Evolutionary conservation across 1,140 invertebrate species (phyloP).

Genomic region (Phortica variegata): DNA sequence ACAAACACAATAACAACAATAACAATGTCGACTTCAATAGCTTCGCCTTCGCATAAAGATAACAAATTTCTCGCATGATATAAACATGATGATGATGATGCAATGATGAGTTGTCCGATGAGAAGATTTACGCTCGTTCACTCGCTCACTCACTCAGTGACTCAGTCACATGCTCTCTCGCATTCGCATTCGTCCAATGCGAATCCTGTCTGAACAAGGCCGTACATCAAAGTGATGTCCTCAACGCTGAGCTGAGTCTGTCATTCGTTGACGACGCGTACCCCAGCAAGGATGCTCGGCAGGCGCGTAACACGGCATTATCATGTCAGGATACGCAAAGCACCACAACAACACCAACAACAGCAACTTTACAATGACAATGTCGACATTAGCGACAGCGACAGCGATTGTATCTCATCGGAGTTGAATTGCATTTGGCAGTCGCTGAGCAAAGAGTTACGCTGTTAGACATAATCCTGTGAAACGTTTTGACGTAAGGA

Average conservation of each 20-base stretch:
- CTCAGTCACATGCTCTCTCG: not conserved
- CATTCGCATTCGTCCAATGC: slow-evolving; percentile 15
- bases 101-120: slow-evolving; percentile 20
- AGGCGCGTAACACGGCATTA: slow-evolving; percentile 29
- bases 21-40: not conserved
- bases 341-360: slow-evolving; percentile 9
- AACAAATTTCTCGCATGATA: slow-evolving; percentile 31
- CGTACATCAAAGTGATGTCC: slow-evolving; percentile 10
- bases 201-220: slow-evolving; percentile 20
- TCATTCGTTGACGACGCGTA: slow-evolving; percentile 14
- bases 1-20: not conserved
- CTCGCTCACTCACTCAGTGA: slow-evolving; percentile 22
- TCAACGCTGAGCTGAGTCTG: slow-evolving; percentile 19
- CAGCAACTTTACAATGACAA: too few species aligned
- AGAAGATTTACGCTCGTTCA: slow-evolving; percentile 13
- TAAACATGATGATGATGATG: slow-evolving; percentile 23
- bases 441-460: too few species aligned
- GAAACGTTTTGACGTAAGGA: slow-evolving; percentile 36
- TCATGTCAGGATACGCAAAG: too few species aligned
- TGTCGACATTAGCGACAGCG: not conserved
- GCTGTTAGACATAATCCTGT: slow-evolving; percentile 43
- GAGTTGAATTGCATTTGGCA: slow-evolving; percentile 21
- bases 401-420: slow-evolving; percentile 7
- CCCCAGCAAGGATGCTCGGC: slow-evolving; percentile 14
- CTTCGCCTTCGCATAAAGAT: too few species aligned